A percentile compares a stretch with the other conserved stretches of the same genome.
phyloP scores from a whole-genome alignment of 2,797 vertebrate species.

The Enteromius paludinosus region DNA sequence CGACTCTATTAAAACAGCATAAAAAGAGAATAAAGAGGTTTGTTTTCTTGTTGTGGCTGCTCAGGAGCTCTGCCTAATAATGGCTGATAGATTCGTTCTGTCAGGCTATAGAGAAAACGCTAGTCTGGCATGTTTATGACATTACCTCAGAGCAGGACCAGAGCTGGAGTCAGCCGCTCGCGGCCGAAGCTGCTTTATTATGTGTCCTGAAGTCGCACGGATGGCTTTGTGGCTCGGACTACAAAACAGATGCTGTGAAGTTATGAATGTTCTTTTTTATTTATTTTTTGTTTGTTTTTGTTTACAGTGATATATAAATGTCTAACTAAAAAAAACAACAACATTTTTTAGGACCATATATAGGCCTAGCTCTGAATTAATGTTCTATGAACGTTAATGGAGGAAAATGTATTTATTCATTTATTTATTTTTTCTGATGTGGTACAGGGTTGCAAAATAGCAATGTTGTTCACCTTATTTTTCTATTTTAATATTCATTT shows the following conservation, averaged over 20 bases:
- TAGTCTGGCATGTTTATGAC: constrained; percentile 55
- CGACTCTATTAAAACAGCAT: constrained; percentile 59
- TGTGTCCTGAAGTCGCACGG: constrained; percentile 20
- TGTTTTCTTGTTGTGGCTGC: constrained; percentile 51
- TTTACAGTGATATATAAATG: not conserved
- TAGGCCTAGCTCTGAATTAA: not conserved
- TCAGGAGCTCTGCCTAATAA: constrained; percentile 48
- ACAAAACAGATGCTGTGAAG: not conserved
- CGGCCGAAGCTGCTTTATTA: constrained; percentile 30
- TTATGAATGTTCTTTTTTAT: not conserved
- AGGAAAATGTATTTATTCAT: not conserved
- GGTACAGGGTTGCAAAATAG: not conserved
- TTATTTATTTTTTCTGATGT: not conserved
- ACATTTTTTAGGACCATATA: not conserved
- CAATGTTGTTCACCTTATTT: not conserved
- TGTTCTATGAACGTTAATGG: not conserved
- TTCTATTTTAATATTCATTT: not conserved
- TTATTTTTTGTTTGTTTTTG: too few species aligned
- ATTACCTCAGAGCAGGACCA: constrained; percentile 45
- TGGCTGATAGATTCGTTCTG: constrained; percentile 52
- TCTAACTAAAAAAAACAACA: not conserved
- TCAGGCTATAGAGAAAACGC: constrained; percentile 47
- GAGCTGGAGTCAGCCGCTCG: constrained; percentile 36
- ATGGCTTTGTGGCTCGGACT: not conserved
- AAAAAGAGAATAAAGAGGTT: constrained; percentile 57